These are phyloP conservation scores for Microctenopoma steveboyesi DNA, from an alignment of 2,797 vertebrate species.

Conservation along the genomic window DNA sequence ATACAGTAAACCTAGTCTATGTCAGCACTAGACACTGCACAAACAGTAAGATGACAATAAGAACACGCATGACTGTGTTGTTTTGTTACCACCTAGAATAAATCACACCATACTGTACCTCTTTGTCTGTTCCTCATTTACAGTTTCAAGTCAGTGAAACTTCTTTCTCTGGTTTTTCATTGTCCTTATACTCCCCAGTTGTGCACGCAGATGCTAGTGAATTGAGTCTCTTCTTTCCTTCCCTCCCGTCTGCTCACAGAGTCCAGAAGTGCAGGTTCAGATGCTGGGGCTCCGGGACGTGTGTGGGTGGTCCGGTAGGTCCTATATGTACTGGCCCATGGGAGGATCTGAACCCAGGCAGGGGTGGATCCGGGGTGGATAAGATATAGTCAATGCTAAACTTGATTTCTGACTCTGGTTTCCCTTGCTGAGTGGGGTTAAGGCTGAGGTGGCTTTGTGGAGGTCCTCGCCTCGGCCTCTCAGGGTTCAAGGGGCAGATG, in stretches of 20 bases:
- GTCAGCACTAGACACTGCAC: constrained; percentile 60
- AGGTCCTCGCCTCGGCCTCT: constrained; percentile 70
- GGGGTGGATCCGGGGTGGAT: constrained; percentile 88
- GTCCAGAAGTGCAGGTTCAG: constrained; percentile 91
- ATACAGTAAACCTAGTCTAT: constrained; percentile 61
- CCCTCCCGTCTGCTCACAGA: constrained; percentile 79
- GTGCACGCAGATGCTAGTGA: constrained; percentile 11
- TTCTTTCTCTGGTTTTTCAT: constrained; percentile 37
- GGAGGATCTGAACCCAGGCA: constrained; percentile 82
- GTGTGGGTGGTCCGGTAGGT: constrained; percentile 77
- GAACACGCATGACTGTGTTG: constrained; percentile 22
- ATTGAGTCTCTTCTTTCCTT: constrained; percentile 7
- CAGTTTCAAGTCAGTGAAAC: constrained; percentile 43
- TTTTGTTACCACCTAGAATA: constrained; percentile 20
- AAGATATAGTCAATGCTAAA: constrained; percentile 99
- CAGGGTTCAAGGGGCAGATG: constrained; percentile 78
- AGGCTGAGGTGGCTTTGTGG: constrained; percentile 51
- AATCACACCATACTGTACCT: constrained; percentile 51
- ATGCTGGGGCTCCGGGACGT: constrained; percentile 85
- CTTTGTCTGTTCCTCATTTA: constrained; percentile 25
- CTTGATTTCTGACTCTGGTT: constrained; percentile 92
- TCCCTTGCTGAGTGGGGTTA: constrained; percentile 72
- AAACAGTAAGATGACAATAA: constrained; percentile 44
- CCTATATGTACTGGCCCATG: constrained; percentile 62
- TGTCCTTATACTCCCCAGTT: constrained; percentile 45